phyloP scores from a whole-genome alignment of 2,797 vertebrate genomes.

The Hypotaenidia okinawae region DNA sequence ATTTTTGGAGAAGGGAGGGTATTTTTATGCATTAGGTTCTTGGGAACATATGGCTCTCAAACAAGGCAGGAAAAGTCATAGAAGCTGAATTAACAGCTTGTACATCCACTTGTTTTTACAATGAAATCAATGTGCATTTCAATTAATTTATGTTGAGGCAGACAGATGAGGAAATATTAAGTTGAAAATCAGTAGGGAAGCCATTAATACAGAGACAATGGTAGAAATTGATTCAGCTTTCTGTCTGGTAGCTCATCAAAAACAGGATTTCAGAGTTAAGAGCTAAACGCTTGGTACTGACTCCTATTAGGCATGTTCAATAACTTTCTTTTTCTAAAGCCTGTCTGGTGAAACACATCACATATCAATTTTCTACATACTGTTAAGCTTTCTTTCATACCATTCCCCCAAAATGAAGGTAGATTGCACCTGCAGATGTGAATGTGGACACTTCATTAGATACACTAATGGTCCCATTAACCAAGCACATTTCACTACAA shows the following conservation, averaged over 20 bases:
- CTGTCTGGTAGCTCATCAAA: background rate
- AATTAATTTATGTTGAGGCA: background rate
- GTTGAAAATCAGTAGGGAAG: slow-evolving; percentile 1
- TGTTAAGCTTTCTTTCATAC: background rate
- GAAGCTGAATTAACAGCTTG: background rate
- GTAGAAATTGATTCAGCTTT: slow-evolving; percentile 3
- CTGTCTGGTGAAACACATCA: background rate
- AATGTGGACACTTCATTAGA: slow-evolving; percentile 21
- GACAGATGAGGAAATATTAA: slow-evolving; percentile 4
- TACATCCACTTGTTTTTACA: background rate
- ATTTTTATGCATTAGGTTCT: background rate
- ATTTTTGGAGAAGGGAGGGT: background rate
- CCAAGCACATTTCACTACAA: background rate
- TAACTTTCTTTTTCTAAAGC: background rate
- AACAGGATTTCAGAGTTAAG: background rate
- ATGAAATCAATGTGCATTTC: background rate
- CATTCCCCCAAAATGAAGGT: background rate
- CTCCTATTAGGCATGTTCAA: background rate
- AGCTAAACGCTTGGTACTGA: background rate
- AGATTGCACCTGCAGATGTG: slow-evolving; percentile 21
- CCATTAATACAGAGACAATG: background rate
- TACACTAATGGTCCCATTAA: background rate
- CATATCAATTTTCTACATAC: background rate
- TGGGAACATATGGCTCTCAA: background rate
- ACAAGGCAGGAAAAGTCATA: background rate